These are phyloP conservation scores for Acanthopagrus latus DNA, from an alignment of 2,797 vertebrate genomes.

Conservation along the genomic window DNA sequence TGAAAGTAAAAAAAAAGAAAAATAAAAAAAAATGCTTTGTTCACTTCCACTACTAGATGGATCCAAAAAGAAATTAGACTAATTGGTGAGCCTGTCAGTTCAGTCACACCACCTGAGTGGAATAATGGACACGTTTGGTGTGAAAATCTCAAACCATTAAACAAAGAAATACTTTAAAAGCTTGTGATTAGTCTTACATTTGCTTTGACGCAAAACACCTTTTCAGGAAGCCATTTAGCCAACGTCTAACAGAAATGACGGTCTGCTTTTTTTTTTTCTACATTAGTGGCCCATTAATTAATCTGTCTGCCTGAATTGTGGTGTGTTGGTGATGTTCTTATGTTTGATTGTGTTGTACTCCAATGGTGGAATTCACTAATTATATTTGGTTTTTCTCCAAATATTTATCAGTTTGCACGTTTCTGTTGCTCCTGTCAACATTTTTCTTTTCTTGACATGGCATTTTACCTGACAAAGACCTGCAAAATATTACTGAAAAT, in stretches of 20 bases:
- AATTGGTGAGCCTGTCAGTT: slow-evolving; percentile 63
- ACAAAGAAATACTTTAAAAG: slow-evolving; percentile 61
- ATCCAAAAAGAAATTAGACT: slow-evolving; percentile 64
- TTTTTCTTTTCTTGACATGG: slow-evolving; percentile 36
- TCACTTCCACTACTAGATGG: slow-evolving; percentile 48
- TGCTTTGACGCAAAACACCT: slow-evolving; percentile 37
- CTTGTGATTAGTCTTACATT: slow-evolving; percentile 56
- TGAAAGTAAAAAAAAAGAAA: slow-evolving; percentile 57
- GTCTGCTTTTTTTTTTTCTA: slow-evolving; percentile 39
- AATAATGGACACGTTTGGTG: slow-evolving; percentile 68
- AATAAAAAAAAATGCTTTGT: slow-evolving; percentile 66
- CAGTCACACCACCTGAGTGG: slow-evolving; percentile 59
- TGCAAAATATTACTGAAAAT: slow-evolving; percentile 48
- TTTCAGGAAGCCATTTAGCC: slow-evolving; percentile 49
- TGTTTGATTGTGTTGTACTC: slow-evolving; percentile 13
- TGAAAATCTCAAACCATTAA: slow-evolving; percentile 57
- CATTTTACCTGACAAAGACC: slow-evolving; percentile 50
- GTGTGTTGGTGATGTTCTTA: slow-evolving; percentile 11
- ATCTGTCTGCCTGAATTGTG: slow-evolving; percentile 28
- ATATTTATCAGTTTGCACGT: slow-evolving; percentile 30
- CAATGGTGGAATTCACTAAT: slow-evolving; percentile 48
- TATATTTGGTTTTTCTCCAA: slow-evolving; percentile 36
- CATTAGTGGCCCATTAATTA: slow-evolving; percentile 38
- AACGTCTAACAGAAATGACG: slow-evolving; percentile 29
- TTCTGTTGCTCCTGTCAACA: slow-evolving; percentile 43